Conservation (phyloP, 2,797 vertebrate species). For the Cyprinodon diabolis region DNA sequence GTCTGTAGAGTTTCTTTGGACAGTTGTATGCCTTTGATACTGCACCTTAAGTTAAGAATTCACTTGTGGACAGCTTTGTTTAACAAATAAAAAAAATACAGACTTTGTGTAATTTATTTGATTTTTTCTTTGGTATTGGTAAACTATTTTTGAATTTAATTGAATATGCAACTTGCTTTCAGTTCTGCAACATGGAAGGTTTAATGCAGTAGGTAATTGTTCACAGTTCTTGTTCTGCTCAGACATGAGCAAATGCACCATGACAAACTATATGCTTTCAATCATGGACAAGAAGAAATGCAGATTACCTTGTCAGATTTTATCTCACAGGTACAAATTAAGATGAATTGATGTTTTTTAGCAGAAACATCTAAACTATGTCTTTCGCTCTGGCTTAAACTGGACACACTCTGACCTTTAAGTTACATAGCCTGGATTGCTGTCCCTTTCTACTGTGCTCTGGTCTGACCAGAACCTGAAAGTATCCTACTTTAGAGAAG, state of each 20-base stretch:
- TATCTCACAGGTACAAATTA: slow-evolving; percentile 27
- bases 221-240: slow-evolving; percentile 19
- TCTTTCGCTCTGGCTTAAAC: background rate
- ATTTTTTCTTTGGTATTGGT: no score
- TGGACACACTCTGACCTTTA: background rate
- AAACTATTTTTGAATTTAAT: no score
- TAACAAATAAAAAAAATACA: no score
- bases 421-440: background rate
- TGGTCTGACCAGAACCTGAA: no score
- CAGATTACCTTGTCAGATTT: slow-evolving; percentile 37
- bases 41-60: slow-evolving; percentile 13
- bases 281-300: slow-evolving; percentile 47
- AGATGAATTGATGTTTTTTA: slow-evolving; percentile 44
- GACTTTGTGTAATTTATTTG: no score
- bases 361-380: slow-evolving; percentile 25
- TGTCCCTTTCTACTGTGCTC: no score
- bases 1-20: slow-evolving; percentile 20
- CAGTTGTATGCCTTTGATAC: slow-evolving; percentile 23
- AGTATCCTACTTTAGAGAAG: no score
- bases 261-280: slow-evolving; percentile 25
- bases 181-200: slow-evolving; percentile 13
- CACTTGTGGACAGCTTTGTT: background rate
- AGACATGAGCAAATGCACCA: slow-evolving; percentile 49
- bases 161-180: no score
- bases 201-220: slow-evolving; percentile 2